phyloP scores from a whole-genome alignment of 1,140 invertebrate species.

The Coelopa frigida region DNA sequence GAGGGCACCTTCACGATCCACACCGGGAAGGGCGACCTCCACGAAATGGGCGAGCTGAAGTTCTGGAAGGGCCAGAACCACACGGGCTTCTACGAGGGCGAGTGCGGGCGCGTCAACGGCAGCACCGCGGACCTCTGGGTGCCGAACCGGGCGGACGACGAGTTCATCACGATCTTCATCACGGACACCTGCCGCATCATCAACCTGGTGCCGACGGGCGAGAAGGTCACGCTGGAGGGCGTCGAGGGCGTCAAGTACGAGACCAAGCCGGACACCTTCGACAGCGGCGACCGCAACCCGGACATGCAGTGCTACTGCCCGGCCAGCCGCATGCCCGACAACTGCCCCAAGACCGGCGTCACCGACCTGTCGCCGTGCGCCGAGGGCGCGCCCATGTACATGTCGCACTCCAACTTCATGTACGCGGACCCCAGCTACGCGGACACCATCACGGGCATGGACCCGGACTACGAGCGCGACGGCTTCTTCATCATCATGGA shows the following conservation, averaged over 20 bases:
- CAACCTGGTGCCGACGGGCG: conserved; percentile 40
- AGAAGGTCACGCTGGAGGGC: conserved; percentile 42
- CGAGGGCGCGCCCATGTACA: conserved; percentile 66
- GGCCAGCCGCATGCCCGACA: conserved; percentile 29
- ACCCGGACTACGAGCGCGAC: conserved; percentile 60
- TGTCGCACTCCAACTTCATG: conserved; percentile 82
- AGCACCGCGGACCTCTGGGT: conserved; percentile 71
- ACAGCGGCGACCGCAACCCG: conserved; percentile 58
- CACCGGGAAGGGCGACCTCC: conserved; percentile 57
- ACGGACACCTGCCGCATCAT: conserved; percentile 62
- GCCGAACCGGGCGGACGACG: conserved; percentile 51
- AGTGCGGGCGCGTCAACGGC: conserved; percentile 60
- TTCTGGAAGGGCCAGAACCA: conserved; percentile 58
- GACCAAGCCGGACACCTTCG: conserved; percentile 53
- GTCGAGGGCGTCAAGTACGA: conserved; percentile 55
- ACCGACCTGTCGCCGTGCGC: conserved; percentile 61
- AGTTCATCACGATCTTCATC: conserved; percentile 55
- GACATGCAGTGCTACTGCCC: conserved; percentile 52
- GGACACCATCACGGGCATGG: conserved; percentile 58
- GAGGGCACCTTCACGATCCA: conserved; percentile 70
- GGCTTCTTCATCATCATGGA: conserved; percentile 64
- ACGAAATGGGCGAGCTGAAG: conserved; percentile 56
- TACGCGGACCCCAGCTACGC: conserved; percentile 63
- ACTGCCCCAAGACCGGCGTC: conserved; percentile 47
- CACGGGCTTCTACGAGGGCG: conserved; percentile 51